Evolutionary conservation across 2,113 vertebrate genomes (phyloP).

Genomic region (Cyanistes caeruleus): DNA sequence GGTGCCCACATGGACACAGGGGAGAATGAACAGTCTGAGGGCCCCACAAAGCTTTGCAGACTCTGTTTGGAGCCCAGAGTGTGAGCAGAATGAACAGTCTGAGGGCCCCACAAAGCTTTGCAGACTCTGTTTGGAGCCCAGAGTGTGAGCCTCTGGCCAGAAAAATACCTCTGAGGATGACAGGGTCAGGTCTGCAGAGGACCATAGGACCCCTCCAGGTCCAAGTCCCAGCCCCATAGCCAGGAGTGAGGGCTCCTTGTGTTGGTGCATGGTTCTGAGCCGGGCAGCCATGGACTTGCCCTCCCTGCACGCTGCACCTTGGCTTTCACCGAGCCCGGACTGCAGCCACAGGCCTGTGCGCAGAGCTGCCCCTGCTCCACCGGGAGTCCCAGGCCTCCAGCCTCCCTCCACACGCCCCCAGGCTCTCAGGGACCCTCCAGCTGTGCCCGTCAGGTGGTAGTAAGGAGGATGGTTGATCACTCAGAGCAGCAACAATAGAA

Average conservation of each 20-base stretch:
- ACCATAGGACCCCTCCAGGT: accelerated
- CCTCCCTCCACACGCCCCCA: neutral
- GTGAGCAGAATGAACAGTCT: neutral
- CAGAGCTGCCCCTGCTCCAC: neutral
- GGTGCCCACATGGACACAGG: neutral
- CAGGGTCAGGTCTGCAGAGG: neutral
- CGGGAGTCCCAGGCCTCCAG: neutral
- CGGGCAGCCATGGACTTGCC: neutral
- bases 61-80: neutral
- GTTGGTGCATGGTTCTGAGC: accelerated
- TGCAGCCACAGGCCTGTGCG: neutral
- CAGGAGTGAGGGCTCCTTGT: accelerated
- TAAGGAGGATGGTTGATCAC: neutral
- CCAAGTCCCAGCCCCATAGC: accelerated
- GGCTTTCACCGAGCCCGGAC: neutral
- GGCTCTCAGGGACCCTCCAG: no score
- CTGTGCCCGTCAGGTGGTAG: accelerated
- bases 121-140: neutral
- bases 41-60: neutral
- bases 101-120: neutral
- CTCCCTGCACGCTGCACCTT: neutral
- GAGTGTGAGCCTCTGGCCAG: neutral
- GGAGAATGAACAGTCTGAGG: neutral
- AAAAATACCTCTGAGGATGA: neutral
- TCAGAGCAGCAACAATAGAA: neutral